Base-by-base conservation (phyloP, 2,113 vertebrate genomes). In the Macquaria ambigua region DNA sequence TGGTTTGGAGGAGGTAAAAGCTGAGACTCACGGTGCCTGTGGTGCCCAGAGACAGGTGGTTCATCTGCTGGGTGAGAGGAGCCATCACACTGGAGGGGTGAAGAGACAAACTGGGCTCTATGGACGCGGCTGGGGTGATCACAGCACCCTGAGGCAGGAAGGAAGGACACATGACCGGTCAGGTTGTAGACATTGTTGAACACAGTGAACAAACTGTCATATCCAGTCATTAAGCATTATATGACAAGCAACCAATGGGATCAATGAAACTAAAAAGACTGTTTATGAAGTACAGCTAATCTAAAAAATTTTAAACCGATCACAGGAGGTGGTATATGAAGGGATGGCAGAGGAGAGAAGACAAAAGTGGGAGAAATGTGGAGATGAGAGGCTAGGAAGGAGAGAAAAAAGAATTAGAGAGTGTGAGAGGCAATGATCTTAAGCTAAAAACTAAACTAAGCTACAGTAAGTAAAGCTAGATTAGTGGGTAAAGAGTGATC, bases 51-150 rank as follows among this genome's bases (percentile, higher is more conserved):
- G 98, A 99, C 95, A 99, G 95, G 88, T 99, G 98, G 93, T 97
- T 99, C 97, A 99, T 99, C 96, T 99, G 98, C 93, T 99, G 98
- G 89, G 97, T 96, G 92, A 99, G 96, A 87, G 98, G 97, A 84
- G 97, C 97, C 97, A 99, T 99, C 95, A 99, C 97, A 95, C 97
- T 97, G 83, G 97, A 96, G 87, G 97, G 97, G 96, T 99, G 98
- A 94, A 99, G 97, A 95, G 98, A 98, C 96, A 99, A 97, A 89
- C 97, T 97, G 93, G 98, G 98, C 95, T 99, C 98, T 95, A 99
- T 98, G 90, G 98, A 95, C 77, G 94, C 55, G 16, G 93, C 84
- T 34, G 98, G 98, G 56, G 97, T 98, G 92, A 99, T 97, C 96
- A 99, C 97, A 97, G 98, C 97, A 96, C 98, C 98, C 98, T 99